Evolutionary conservation across 92 coral and sea anemone genomes (phyloP), one percentile per base, ranked within the genome.

Genomic region (Nematostella vectensis): DNA sequence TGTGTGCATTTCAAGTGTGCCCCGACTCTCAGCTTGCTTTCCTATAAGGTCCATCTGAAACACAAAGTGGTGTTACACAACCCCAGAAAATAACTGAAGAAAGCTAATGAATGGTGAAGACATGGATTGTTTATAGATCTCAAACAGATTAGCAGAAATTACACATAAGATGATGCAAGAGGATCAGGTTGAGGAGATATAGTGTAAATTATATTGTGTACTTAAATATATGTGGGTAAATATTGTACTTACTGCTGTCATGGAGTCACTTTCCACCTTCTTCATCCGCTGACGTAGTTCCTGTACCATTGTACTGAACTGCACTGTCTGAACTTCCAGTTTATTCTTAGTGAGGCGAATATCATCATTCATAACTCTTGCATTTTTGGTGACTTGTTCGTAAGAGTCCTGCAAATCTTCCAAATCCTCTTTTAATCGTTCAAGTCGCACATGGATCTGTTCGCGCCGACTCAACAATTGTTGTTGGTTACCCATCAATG

Each of bases 401-500:
- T 62, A 75, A 39, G 53, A 67, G 50, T 86, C 96, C 42, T 95
- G 75, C 65, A 87, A 47, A 62, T 93, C 96, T 33, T 80, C 87
- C 21, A 93, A 48, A n/a, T 93, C 99, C 31, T 82, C 94, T 58
- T 79, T 83, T 29, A 93, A 49, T 52, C 96, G 65, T 26, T 76
- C 89, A 26, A 93, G 62, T 27, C 78, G 75, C 6, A 83, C 88
- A 61, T 88, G 81, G 48, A 83, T 67, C 75, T 93, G 96, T 62
- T 93, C 99, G 44, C 99, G 74, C 23, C 89, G 70, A 63, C 77
- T 78, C 25, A 87, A 45, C 25, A 88, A 51, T 47, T 83, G 94
- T 54, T 93, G 99, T 50, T 93, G 89, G 26, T 79, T 88, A 18
- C 99, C 99, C 63, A 88, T 80, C 17, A 93, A 53, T 33, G 99